These are phyloP conservation scores for Pelosia muscerda DNA, from an alignment of 2,888 invertebrate genomes.

Conservation along the genomic window DNA sequence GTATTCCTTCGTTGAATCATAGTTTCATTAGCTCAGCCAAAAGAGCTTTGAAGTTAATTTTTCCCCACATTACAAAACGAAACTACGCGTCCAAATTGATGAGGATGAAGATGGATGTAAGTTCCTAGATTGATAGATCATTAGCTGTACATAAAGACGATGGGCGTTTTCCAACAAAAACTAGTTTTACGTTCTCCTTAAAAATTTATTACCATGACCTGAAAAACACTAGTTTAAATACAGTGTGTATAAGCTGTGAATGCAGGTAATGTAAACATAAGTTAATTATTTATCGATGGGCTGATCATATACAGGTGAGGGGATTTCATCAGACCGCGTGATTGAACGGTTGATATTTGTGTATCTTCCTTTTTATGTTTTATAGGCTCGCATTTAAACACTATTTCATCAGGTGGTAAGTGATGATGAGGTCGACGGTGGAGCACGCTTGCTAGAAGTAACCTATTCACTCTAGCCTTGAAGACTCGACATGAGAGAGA, in stretches of 20 bases:
- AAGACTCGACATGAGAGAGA: too few species aligned
- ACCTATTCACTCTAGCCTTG: too few species aligned
- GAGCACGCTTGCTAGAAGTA: too few species aligned
- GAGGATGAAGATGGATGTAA: not conserved
- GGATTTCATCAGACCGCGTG: conserved; percentile 26
- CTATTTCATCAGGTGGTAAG: too few species aligned
- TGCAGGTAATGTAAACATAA: conserved; percentile 47
- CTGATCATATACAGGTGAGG: conserved; percentile 34
- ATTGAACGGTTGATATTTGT: conserved; percentile 10
- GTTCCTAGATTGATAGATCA: not conserved
- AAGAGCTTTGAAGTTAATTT: not conserved
- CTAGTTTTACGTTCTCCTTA: conserved; percentile 35
- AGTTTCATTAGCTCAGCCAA: not conserved
- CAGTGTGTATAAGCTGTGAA: conserved; percentile 28
- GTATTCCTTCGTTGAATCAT: not conserved
- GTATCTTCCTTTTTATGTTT: too few species aligned
- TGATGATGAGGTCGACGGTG: too few species aligned
- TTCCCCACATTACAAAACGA: not conserved
- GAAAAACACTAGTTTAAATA: conserved; percentile 45
- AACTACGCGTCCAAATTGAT: not conserved
- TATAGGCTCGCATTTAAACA: too few species aligned
- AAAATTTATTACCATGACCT: conserved; percentile 49
- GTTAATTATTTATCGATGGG: conserved; percentile 45
- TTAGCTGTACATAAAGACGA: not conserved
- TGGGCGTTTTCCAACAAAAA: conserved; percentile 23